Percentiles rank a stretch among this genome's conserved stretches.
These are phyloP conservation scores for Phodopus roborovskii DNA, from an alignment of 2,113 vertebrate genomes.

Conservation along the genomic window DNA sequence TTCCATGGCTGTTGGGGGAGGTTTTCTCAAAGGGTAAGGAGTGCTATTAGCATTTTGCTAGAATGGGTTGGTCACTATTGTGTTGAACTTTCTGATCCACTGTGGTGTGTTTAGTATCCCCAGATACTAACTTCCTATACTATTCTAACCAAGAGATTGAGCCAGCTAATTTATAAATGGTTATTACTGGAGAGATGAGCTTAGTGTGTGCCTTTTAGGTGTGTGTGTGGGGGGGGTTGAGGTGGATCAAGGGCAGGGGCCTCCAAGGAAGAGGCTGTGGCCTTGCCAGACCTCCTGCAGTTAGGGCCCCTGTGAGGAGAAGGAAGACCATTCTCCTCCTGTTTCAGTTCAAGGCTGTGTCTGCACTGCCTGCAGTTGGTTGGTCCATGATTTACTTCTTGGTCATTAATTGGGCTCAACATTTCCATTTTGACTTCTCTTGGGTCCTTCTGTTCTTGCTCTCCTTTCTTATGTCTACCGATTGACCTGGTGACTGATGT, in stretches of 20 bases:
- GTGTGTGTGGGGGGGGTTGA: neutral
- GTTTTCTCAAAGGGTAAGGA: neutral
- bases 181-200: neutral
- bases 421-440: conserved; percentile 40
- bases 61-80: neutral
- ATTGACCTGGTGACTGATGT: neutral
- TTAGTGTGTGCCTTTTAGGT: neutral
- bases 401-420: neutral
- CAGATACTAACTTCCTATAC: neutral
- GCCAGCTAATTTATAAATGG: conserved; percentile 8
- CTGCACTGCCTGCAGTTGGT: neutral
- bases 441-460: neutral
- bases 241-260: neutral
- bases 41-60: conserved; percentile 15
- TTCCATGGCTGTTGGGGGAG: neutral
- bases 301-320: neutral
- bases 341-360: neutral
- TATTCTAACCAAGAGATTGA: neutral
- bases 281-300: neutral
- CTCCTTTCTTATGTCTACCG: neutral
- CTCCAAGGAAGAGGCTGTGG: neutral
- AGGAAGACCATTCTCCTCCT: neutral
- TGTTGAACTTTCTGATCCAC: neutral
- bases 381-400: neutral
- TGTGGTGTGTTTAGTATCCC: neutral